Conservation (phyloP, 2,888 invertebrate species). For the Aphidoletes aphidimyza region DNA sequence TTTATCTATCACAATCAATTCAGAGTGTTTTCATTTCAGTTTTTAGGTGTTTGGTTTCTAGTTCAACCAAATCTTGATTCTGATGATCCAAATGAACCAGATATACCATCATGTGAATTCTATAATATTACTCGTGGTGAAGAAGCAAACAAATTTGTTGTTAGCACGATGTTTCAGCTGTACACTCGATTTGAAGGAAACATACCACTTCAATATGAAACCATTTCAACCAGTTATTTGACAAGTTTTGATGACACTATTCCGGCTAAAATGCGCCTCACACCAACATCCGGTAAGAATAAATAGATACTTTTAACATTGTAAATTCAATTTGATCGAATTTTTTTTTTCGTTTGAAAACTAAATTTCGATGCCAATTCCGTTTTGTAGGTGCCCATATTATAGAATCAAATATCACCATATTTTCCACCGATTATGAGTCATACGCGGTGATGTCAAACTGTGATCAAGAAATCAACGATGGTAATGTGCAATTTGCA, state of each 20-base stretch:
- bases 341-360: neutral
- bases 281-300: neutral
- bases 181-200: neutral
- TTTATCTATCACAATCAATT: neutral
- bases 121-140: neutral
- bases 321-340: neutral
- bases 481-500: neutral
- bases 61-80: neutral
- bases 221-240: neutral
- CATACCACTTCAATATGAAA: neutral
- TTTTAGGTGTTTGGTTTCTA: conserved; percentile 6
- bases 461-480: neutral
- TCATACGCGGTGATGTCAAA: neutral
- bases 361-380: too few relatives aligned
- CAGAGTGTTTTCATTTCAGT: neutral
- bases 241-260: neutral
- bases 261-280: neutral
- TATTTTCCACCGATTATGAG: neutral
- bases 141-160: neutral
- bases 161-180: neutral
- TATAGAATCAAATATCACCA: neutral
- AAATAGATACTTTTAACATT: neutral
- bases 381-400: neutral
- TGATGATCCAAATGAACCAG: neutral
- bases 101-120: conserved; percentile 12